Conservation (phyloP, 2,113 vertebrate species). For the Pachypanchax playfairii region DNA sequence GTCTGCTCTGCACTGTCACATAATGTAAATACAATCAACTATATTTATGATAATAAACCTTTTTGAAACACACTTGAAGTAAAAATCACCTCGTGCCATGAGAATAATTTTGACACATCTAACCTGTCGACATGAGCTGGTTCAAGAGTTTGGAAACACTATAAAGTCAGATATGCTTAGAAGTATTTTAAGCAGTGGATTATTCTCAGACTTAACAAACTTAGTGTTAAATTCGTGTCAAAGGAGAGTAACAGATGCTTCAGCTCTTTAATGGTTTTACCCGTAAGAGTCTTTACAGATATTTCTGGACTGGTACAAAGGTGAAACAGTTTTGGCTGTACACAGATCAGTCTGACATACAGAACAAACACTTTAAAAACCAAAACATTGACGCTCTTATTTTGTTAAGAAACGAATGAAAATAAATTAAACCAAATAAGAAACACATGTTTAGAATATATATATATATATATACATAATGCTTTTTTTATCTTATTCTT, state of each 20-base stretch:
- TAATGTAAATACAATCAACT: constrained; percentile 43
- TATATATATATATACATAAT: too few relatives aligned
- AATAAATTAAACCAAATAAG: too few relatives aligned
- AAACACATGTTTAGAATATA: too few relatives aligned
- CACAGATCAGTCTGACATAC: neutral
- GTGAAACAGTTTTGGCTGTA: neutral
- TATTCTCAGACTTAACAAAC: constrained; percentile 43
- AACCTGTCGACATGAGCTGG: neutral
- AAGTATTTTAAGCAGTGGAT: constrained; percentile 42
- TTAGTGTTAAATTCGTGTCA: constrained; percentile 44
- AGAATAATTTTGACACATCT: neutral
- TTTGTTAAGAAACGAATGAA: too few relatives aligned
- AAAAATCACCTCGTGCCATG: neutral
- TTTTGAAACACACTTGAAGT: constrained; percentile 30
- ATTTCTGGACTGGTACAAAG: constrained; percentile 38
- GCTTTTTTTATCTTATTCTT: too few relatives aligned
- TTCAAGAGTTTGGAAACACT: constrained; percentile 14
- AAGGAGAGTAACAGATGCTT: constrained; percentile 22
- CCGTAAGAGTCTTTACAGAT: constrained; percentile 67
- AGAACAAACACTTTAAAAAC: neutral
- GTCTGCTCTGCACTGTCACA: neutral
- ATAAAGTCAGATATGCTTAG: constrained; percentile 14
- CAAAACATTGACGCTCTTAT: too few relatives aligned
- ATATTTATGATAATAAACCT: constrained; percentile 83
- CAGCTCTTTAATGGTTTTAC: constrained; percentile 69